phyloP scores from a whole-genome alignment of 2,113 vertebrate species.

The Colius striatus region DNA sequence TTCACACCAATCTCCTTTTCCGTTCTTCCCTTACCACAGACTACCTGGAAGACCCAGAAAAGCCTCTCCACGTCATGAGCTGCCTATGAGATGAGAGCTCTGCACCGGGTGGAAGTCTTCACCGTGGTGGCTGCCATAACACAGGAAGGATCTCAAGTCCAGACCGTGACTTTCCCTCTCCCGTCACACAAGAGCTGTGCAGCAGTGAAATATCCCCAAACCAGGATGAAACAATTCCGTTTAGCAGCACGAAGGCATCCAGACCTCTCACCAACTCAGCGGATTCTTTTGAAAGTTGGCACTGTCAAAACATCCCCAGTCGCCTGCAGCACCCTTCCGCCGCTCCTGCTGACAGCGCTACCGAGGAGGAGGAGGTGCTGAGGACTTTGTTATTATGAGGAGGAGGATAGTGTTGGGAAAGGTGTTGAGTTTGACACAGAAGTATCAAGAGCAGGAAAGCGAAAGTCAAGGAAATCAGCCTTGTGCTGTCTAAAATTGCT shows the following conservation, averaged over 20 bases:
- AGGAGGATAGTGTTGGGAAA: slow-evolving; percentile 69
- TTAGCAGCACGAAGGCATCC: slow-evolving; percentile 26
- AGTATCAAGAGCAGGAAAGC: slow-evolving; percentile 52
- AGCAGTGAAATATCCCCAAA: background rate
- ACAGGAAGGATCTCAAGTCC: background rate
- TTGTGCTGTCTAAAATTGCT: slow-evolving; percentile 65
- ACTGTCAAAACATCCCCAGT: slow-evolving; percentile 65
- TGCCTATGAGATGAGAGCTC: background rate
- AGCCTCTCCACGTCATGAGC: background rate
- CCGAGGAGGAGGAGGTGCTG: slow-evolving; percentile 70
- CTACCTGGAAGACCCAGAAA: slow-evolving; percentile 11
- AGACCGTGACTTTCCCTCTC: background rate
- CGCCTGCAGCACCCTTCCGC: slow-evolving; percentile 57
- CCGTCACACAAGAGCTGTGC: background rate
- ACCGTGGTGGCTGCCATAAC: background rate
- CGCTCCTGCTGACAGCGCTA: slow-evolving; percentile 64
- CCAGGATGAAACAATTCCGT: slow-evolving; percentile 2
- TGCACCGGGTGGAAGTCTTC: background rate
- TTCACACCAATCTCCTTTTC: background rate
- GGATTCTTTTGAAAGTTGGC: slow-evolving; percentile 62
- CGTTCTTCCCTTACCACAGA: background rate
- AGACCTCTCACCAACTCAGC: slow-evolving; percentile 52
- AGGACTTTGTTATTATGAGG: slow-evolving; percentile 68
- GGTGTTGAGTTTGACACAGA: slow-evolving; percentile 72
- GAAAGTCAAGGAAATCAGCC: slow-evolving; percentile 63